Evolutionary conservation across 2,797 vertebrate species (phyloP), one percentile per base, ranked within the genome.

Genomic region (Sitta carolinensis): DNA sequence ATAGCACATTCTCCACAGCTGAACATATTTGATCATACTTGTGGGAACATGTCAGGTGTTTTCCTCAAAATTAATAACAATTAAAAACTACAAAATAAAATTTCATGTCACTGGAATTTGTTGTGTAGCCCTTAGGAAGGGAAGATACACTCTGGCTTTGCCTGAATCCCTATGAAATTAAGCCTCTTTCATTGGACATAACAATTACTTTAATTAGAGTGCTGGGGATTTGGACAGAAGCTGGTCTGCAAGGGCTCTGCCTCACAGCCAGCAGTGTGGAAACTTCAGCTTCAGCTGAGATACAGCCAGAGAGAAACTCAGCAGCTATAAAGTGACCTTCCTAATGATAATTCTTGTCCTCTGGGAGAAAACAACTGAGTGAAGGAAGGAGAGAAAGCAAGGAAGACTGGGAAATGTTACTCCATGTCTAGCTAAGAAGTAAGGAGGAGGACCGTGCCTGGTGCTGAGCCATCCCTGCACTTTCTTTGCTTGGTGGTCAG

Each of bases 141-240:
- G 97, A 98, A 97, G 95, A 62, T 0, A 66, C 92, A 90, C 94
- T 87, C 30, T 94, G 95, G 94, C 96, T 96, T 97, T 87, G 89
- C 97, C 97, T 98, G 96, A 97, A 98, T 98, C 97, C 97, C 97
- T 98, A 72, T 97, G 97, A 98, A 98, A 98, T 98, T 98, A 98
- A 98, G 97, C 94, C 88, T 77, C 69, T 97, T 97, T 98, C 97
- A 97, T 96, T 97, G 97, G 97, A 98, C 96, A n/a, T 45, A 97
- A 96, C 96, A 98, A 97, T 98, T 98, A 97, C 95, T 98, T 96
- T 98, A 98, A 91, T 98, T 98, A 98, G 95, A 98, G 97, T 76
- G 27, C 97, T 87, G 38, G 79, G 91, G 76, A 90, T 96, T 87
- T 90, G 63, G 59, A 64, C 21, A 36, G 81, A 84, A 84, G 57